Evolutionary conservation across 2,888 invertebrate genomes (phyloP).

Genomic region (Tortricodes alternella): DNA sequence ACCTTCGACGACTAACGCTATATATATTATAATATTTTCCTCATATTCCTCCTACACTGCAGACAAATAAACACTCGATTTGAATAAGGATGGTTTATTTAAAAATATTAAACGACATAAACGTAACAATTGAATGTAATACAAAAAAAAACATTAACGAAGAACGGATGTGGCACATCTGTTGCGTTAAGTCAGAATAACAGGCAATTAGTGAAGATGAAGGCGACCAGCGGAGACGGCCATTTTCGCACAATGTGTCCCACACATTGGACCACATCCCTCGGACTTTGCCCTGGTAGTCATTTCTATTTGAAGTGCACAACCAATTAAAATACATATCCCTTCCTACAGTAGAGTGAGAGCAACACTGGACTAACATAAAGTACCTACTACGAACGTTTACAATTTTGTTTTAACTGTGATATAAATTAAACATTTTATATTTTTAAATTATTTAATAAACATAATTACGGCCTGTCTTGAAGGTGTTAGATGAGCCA

Average conservation of each 20-base stretch:
- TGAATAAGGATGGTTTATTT: neutral
- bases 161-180: constrained; percentile 80
- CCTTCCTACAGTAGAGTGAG: neutral
- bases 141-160: constrained; percentile 43
- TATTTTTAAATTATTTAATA: constrained; percentile 11
- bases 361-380: neutral
- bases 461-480: constrained; percentile 11
- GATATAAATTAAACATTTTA: neutral
- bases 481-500: constrained; percentile 22
- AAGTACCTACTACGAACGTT: no score
- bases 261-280: constrained; percentile 70
- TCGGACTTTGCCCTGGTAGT: constrained; percentile 41
- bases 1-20: constrained; percentile 36
- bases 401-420: neutral
- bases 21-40: constrained; percentile 43
- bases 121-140: constrained; percentile 33
- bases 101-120: constrained; percentile 8
- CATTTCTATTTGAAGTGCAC: constrained; percentile 32
- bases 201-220: constrained; percentile 75
- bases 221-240: constrained; percentile 42
- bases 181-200: constrained; percentile 75
- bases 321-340: constrained; percentile 7
- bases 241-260: constrained; percentile 78
- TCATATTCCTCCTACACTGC: constrained; percentile 31
- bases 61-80: neutral